Percentiles rank a stretch among this genome's conserved stretches.
phyloP scores from a whole-genome alignment of 2,113 vertebrate species.

The Urocolius indicus region DNA sequence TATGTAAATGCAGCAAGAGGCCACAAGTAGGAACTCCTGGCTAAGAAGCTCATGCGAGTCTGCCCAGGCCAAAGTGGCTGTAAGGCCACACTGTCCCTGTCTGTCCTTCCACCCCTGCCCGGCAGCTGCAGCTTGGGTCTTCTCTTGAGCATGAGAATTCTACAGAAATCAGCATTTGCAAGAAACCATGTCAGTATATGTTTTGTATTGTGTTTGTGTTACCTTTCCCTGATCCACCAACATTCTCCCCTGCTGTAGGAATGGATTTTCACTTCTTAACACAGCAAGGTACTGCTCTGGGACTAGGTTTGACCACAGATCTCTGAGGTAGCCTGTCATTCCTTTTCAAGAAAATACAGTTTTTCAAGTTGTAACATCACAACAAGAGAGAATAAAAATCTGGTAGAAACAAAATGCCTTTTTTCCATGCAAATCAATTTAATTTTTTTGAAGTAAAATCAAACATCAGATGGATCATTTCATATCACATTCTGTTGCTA shows the following conservation, averaged over 20 bases:
- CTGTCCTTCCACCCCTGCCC: too few relatives aligned
- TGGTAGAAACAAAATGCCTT: background rate
- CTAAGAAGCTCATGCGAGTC: background rate
- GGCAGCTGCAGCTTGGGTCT: background rate
- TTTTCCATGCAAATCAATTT: background rate
- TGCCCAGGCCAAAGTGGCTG: background rate
- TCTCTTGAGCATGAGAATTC: background rate
- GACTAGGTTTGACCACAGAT: background rate
- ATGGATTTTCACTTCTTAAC: background rate
- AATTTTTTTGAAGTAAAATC: background rate
- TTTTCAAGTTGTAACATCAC: background rate
- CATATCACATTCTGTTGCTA: background rate
- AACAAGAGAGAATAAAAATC: background rate
- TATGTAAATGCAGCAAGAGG: background rate
- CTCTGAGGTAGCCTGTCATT: background rate
- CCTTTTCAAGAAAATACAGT: background rate
- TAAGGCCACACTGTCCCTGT: background rate
- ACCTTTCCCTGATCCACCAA: background rate
- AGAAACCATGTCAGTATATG: background rate
- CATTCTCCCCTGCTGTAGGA: background rate
- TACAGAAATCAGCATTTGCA: background rate
- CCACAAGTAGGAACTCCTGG: accelerated
- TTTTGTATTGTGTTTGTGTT: background rate
- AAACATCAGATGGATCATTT: background rate
- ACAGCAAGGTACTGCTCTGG: background rate